Base-by-base conservation (phyloP, 2,113 vertebrate species). In the Chauna torquata region DNA sequence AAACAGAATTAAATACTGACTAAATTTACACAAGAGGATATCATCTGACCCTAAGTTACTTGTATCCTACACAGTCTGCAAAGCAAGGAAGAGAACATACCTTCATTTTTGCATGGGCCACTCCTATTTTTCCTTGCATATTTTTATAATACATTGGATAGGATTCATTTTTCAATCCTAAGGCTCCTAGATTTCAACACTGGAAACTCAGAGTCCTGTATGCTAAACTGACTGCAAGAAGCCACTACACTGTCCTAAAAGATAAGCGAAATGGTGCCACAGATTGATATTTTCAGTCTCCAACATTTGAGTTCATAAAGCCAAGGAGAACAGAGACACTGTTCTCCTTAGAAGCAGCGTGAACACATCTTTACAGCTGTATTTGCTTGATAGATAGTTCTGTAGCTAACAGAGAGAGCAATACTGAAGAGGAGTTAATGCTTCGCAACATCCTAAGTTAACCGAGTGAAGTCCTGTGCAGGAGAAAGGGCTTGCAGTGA, bases 361-460 rank as follows among this genome's bases (percentile, higher is more conserved):
- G 40, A 61, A 74, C 36, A 77, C 22, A 45, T 28, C 42, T 76
- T 92, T 68, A 42, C 20, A 80, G 58, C 23, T 90, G 12, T n/a
- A 62, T 76, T 71, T 82, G 71, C 57, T 44, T 69, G 34, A 72
- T 42, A 68, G 1, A 18, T 7, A 55, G 9, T 16, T 40, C 70
- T 82, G 40, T 9, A 54, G 52, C 22, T 75, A 55, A 70, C 7
- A 78, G 11, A 68, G 28, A 20, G 3, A 25, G 8, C 1, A 0
- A 42, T 0, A 0, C 27, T 71, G 47, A 55, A 4, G 4, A 55
- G 34, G 0, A 7, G 8, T 36, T 64, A 66, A 72, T 15, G 36
- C 28, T 50, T 5, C 32, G 20, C 58, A 86, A 66, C 40, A 32
- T 55, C 47, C n/a, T 54, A 18, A n/a, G 6, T 14, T 30, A 82